Evolutionary conservation across 2,888 invertebrate species (phyloP).

Genomic region (Antheraea yamamai): DNA sequence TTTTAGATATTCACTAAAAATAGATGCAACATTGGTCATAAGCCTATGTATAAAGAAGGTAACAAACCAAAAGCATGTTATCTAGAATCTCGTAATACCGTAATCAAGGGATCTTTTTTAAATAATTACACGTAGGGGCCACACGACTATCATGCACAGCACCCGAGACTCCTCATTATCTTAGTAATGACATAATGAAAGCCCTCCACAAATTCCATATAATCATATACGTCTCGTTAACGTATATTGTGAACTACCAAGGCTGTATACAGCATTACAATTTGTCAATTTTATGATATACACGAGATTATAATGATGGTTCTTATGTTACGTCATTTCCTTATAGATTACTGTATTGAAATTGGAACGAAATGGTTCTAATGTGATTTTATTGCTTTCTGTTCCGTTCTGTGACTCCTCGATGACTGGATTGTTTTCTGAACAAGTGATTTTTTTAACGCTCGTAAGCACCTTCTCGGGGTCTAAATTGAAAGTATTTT

Average conservation of each 20-base stretch:
- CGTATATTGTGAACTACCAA: constrained; percentile 38
- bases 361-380: not conserved
- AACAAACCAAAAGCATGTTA: constrained; percentile 33
- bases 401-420: too few species aligned
- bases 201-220: constrained; percentile 37
- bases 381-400: not conserved
- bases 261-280: constrained; percentile 14
- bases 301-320: constrained; percentile 23
- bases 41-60: not conserved
- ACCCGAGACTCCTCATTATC: constrained; percentile 29
- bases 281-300: constrained; percentile 22
- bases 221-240: constrained; percentile 53
- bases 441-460: too few species aligned
- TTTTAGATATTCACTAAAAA: not conserved
- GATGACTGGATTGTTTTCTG: too few species aligned
- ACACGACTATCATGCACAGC: constrained; percentile 28
- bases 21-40: not conserved
- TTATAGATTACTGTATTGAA: not conserved
- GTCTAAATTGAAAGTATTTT: too few species aligned
- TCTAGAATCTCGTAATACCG: constrained; percentile 40
- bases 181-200: constrained; percentile 57
- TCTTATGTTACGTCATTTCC: constrained; percentile 7
- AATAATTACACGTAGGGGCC: constrained; percentile 36
- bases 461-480: too few species aligned
- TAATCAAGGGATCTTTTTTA: constrained; percentile 40